Base-by-base conservation (phyloP, 2,888 invertebrate species). In the Periphyllus acericola region DNA sequence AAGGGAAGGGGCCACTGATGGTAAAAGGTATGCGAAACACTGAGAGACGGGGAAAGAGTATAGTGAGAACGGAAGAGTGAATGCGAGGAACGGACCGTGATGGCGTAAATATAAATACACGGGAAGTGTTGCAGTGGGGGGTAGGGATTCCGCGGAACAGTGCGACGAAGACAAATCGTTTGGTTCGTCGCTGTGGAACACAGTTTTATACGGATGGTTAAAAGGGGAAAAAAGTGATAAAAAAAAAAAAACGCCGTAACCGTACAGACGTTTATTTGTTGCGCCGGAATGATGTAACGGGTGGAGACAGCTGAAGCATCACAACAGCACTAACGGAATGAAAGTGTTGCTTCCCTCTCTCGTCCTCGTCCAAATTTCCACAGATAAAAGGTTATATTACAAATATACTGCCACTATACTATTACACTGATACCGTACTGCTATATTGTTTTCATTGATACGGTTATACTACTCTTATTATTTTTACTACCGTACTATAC, bases 121-220 rank as follows among this genome's bases (percentile, higher is more conserved):
- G 14, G 46, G 17, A 17, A n/a, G 75, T 17, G 46, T n/a, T n/a
- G n/a, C n/a, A n/a, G n/a, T n/a, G n/a, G n/a, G 11, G 19, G 21
- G 32, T 14, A 46, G 55, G 14, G 78, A 78, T 78, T 55, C 2
- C 32, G 25, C 40, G 32, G 21, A 29, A 32, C 21, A 78, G 29
- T 19, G 25, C 66, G 80, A 80, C 66, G 66, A 80, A 80, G 80
- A 80, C 80, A 80, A 80, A 80, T 80, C 36, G 66, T 80, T 36
- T 19, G 80, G 80, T 66, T 36, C 66, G 36, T 66, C 66, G 55
- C 55, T 25, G 55, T 5, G 34, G 9, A 29, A 68, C 17, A 36
- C 21, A 36, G 19, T 74, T 74, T 74, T 74, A 21, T 74, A 74
- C 79, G 36, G 79, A 79, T 34, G 6, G 79, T 17, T 25, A 1